These are phyloP conservation scores for Ctenopoma kingsleyae DNA, from an alignment of 2,797 vertebrate species.

Conservation along the genomic window DNA sequence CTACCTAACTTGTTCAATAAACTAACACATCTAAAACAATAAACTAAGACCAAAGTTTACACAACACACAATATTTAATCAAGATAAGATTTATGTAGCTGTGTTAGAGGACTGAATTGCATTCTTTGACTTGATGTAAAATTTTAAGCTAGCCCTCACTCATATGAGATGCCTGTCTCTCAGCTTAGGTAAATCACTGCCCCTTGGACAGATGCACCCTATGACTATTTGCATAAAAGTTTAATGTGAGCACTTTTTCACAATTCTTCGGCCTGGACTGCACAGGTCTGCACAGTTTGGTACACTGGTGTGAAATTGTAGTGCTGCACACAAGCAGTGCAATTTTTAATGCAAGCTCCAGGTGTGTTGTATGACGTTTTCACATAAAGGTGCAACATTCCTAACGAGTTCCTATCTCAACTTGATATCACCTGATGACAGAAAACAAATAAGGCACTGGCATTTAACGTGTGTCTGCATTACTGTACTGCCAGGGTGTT, in stretches of 20 bases:
- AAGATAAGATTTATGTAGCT: too few relatives aligned
- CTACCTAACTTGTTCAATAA: too few relatives aligned
- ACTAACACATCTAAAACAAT: too few relatives aligned
- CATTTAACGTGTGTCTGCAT: neutral
- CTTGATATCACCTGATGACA: neutral
- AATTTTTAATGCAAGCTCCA: neutral
- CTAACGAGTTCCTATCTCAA: neutral
- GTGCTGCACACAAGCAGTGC: neutral
- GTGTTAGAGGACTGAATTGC: too few relatives aligned
- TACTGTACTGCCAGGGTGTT: neutral
- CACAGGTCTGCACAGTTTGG: neutral
- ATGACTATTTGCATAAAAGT: too few relatives aligned
- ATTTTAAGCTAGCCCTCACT: too few relatives aligned
- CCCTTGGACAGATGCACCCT: neutral
- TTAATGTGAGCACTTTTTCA: neutral
- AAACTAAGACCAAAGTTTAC: too few relatives aligned
- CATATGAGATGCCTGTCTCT: neutral
- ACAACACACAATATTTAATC: too few relatives aligned
- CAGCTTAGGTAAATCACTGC: neutral
- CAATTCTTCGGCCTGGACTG: too few relatives aligned
- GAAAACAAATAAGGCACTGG: conserved; percentile 4
- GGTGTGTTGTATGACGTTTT: neutral
- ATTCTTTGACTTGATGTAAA: too few relatives aligned
- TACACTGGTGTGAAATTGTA: neutral
- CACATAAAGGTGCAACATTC: conserved; percentile 11